Conservation (phyloP, 2,797 vertebrate genomes). For the Tragopan temminckii region DNA sequence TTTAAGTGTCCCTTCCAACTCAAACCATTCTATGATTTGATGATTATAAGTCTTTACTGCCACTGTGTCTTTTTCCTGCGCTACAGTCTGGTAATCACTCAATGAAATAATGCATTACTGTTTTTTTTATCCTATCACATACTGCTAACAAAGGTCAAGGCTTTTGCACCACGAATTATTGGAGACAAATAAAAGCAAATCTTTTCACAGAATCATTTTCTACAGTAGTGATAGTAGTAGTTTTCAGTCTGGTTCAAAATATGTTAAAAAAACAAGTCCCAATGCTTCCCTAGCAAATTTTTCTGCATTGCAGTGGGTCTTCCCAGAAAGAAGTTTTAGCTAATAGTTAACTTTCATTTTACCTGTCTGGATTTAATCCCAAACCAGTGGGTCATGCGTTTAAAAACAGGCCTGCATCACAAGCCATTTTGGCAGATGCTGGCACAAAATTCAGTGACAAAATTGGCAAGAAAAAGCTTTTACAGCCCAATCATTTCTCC, state of each 20-base stretch:
- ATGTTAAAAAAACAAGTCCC: background rate
- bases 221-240: background rate
- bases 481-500: background rate
- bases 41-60: background rate
- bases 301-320: background rate
- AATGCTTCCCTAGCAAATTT: background rate
- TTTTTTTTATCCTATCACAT: background rate
- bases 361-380: background rate
- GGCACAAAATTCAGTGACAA: background rate
- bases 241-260: background rate
- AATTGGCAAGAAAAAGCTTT: background rate
- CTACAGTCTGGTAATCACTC: background rate
- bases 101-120: background rate
- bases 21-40: too few species aligned
- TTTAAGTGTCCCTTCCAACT: too few species aligned
- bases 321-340: background rate
- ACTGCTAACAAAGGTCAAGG: background rate
- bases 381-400: background rate
- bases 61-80: background rate
- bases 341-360: background rate
- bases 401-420: background rate
- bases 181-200: background rate
- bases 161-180: background rate
- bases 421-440: background rate
- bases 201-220: background rate